These are phyloP conservation scores for Chymomyza procnemis DNA, from an alignment of 2,888 invertebrate genomes.

Conservation along the genomic window DNA sequence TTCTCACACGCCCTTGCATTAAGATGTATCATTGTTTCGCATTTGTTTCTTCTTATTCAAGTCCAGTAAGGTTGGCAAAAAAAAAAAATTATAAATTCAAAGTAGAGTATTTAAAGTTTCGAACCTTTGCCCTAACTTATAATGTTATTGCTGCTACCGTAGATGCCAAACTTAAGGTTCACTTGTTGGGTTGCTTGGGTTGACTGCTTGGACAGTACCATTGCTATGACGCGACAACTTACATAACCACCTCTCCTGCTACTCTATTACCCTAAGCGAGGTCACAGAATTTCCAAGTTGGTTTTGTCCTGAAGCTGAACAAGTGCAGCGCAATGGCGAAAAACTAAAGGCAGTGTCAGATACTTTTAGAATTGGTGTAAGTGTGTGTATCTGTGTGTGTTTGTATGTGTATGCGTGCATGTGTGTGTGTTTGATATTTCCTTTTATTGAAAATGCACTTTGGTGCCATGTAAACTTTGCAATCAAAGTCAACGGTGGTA, in stretches of 20 bases:
- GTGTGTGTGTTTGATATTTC: conserved; percentile 63
- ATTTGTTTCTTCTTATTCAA: too few relatives aligned
- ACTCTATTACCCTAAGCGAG: conserved; percentile 43
- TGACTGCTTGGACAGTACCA: conserved; percentile 17
- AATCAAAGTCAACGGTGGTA: conserved; percentile 65
- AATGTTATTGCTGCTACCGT: background rate
- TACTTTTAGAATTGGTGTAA: background rate
- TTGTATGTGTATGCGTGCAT: conserved; percentile 26
- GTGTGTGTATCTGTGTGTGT: conserved; percentile 16
- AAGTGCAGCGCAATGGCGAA: conserved; percentile 43
- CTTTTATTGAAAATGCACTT: conserved; percentile 74
- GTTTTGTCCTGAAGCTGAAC: conserved; percentile 38
- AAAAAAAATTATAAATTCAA: too few relatives aligned
- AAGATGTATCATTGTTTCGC: too few relatives aligned
- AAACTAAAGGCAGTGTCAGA: conserved; percentile 54
- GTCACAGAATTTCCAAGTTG: conserved; percentile 57
- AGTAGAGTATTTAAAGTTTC: background rate
- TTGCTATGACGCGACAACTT: conserved; percentile 51
- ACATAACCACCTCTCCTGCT: conserved; percentile 27
- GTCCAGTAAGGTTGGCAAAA: too few relatives aligned
- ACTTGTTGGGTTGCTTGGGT: background rate
- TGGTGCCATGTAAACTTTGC: conserved; percentile 75
- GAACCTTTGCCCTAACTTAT: background rate
- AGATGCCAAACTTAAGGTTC: background rate
- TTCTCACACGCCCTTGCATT: too few relatives aligned